Percentiles rank a stretch among this genome's conserved stretches.
phyloP scores from a whole-genome alignment of 1,140 invertebrate genomes.

The Dendroctonus ponderosae region DNA sequence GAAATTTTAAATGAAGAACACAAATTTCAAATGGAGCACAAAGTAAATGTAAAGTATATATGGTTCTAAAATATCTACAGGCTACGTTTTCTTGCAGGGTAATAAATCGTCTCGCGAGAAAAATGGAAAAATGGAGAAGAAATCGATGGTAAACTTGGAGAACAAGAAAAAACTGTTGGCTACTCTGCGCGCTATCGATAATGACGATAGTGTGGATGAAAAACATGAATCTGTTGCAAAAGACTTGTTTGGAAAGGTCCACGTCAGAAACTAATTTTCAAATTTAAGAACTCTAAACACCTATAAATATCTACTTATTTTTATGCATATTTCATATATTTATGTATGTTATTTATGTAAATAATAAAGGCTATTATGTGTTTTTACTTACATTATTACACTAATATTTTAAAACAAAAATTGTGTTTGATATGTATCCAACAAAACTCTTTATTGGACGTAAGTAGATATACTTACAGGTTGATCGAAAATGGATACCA shows the following conservation, averaged over 20 bases:
- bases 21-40: conserved; percentile 38
- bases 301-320: not conserved
- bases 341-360: conserved; percentile 23
- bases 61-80: not conserved
- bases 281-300: not conserved
- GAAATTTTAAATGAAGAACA: conserved; percentile 45
- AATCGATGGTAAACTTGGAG: conserved; percentile 43
- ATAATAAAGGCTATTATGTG: conserved; percentile 11
- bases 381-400: no score
- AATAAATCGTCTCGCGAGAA: conserved; percentile 32
- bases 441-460: no score
- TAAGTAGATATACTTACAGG: no score
- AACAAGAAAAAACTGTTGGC: conserved; percentile 62
- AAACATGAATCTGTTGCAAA: conserved; percentile 49
- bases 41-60: conserved; percentile 15
- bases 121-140: conserved; percentile 40
- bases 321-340: conserved; percentile 20
- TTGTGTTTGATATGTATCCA: no score
- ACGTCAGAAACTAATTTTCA: conserved; percentile 26
- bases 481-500: no score
- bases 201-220: conserved; percentile 56
- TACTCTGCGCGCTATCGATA: conserved; percentile 64
- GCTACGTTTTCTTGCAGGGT: not conserved
- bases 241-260: conserved; percentile 46
- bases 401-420: no score